phyloP scores from a whole-genome alignment of 2,888 invertebrate genomes.

The Pterostichus niger region DNA sequence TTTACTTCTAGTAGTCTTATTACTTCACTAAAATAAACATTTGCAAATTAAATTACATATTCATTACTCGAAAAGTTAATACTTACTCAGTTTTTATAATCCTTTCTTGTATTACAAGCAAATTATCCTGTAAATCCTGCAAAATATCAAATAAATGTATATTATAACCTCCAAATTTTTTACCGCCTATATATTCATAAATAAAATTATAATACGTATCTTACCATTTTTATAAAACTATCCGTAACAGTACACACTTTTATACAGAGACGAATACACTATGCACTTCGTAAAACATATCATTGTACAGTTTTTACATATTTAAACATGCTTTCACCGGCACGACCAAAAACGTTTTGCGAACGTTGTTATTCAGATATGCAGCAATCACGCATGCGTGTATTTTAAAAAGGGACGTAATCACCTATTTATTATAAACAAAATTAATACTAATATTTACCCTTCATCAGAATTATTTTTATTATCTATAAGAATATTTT shows the following conservation, averaged over 20 bases:
- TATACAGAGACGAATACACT: neutral
- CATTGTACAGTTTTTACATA: conserved; percentile 8
- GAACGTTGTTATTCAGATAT: conserved; percentile 27
- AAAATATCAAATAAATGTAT: conserved; percentile 4
- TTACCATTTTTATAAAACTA: conserved; percentile 30
- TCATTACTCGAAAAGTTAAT: neutral
- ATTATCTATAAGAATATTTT: too few species aligned
- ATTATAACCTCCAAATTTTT: conserved; percentile 30
- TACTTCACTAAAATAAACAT: conserved; percentile 27
- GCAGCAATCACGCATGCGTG: neutral
- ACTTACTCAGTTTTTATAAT: conserved; percentile 58
- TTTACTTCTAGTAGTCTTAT: neutral
- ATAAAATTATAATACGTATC: neutral
- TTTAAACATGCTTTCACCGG: conserved; percentile 35
- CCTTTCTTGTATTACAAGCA: conserved; percentile 9
- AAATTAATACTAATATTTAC: too few species aligned
- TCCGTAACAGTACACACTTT: neutral
- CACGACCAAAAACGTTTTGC: conserved; percentile 2
- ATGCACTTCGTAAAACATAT: neutral
- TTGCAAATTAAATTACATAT: neutral
- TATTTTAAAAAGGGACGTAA: neutral
- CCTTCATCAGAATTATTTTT: too few species aligned
- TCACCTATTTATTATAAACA: too few species aligned
- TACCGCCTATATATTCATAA: conserved; percentile 23
- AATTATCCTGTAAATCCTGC: conserved; percentile 25